These are phyloP conservation scores for Andricus grossulariae DNA, from an alignment of 1,140 invertebrate species.

Conservation along the genomic window DNA sequence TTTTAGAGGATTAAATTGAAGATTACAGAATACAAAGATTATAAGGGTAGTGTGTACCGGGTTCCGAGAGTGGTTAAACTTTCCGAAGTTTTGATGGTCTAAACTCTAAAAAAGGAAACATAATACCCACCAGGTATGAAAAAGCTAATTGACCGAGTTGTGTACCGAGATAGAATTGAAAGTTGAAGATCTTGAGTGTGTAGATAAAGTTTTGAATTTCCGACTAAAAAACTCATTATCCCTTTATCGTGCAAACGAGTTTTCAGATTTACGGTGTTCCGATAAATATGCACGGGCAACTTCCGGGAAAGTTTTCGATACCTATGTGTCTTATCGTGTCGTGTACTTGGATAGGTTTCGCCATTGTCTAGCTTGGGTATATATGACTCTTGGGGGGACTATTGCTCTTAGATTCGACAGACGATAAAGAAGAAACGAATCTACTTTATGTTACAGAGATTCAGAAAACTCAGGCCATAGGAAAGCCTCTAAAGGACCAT, in stretches of 20 bases:
- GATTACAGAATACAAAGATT: no score
- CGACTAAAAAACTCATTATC: conserved; percentile 19
- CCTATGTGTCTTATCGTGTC: conserved; percentile 21
- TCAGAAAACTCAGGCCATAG: conserved; percentile 79
- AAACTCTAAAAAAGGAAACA: neutral
- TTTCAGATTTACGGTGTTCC: conserved; percentile 4
- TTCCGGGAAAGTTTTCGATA: conserved; percentile 14
- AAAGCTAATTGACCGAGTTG: neutral
- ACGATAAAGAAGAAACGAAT: conserved; percentile 50
- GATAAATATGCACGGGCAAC: conserved; percentile 17
- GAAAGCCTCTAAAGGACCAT: conserved; percentile 78
- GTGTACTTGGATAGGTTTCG: conserved; percentile 35
- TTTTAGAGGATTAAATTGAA: no score
- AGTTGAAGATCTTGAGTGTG: neutral
- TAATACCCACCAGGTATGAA: neutral
- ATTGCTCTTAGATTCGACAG: conserved; percentile 42
- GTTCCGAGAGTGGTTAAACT: no score
- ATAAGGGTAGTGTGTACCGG: no score
- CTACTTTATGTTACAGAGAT: conserved; percentile 77
- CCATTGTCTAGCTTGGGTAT: conserved; percentile 47
- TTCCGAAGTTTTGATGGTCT: neutral
- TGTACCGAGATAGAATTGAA: neutral
- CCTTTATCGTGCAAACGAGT: conserved; percentile 14
- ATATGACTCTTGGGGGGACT: conserved; percentile 14
- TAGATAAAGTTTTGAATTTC: conserved; percentile 4